phyloP scores from a whole-genome alignment of 2,113 vertebrate species.

The Tricholaema leucomelas region DNA sequence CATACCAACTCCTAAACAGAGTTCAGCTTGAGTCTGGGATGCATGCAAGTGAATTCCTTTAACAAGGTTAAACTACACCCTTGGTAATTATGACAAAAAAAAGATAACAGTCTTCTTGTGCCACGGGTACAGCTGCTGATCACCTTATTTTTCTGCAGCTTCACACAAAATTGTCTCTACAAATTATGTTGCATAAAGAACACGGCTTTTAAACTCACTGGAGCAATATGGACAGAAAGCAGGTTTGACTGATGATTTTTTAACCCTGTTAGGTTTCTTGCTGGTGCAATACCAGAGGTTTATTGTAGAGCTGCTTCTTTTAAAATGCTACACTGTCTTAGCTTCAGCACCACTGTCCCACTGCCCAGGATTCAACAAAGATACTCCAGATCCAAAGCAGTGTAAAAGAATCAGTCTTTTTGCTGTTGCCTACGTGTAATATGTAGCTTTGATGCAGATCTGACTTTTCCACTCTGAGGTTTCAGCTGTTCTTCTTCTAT shows the following conservation, averaged over 20 bases:
- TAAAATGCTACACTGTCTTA: not conserved
- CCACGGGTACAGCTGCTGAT: not conserved
- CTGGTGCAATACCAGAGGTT: not conserved
- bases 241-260: not conserved
- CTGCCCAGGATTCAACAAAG: not conserved
- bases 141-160: not conserved
- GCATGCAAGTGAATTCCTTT: not conserved
- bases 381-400: not conserved
- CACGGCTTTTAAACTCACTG: not conserved
- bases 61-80: not conserved
- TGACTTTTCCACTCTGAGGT: not conserved
- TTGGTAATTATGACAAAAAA: not conserved
- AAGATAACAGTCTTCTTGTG: not conserved
- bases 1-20: not conserved
- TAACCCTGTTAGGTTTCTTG: not conserved
- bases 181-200: not conserved
- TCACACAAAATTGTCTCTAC: not conserved
- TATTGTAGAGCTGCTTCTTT: not conserved
- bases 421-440: not conserved
- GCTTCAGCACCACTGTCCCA: not conserved
- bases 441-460: not conserved
- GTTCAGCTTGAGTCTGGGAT: not conserved
- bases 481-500: not conserved
- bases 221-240: not conserved
- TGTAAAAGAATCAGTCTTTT: not conserved